phyloP scores from a whole-genome alignment of 2,113 vertebrate genomes.

The Solea senegalensis region DNA sequence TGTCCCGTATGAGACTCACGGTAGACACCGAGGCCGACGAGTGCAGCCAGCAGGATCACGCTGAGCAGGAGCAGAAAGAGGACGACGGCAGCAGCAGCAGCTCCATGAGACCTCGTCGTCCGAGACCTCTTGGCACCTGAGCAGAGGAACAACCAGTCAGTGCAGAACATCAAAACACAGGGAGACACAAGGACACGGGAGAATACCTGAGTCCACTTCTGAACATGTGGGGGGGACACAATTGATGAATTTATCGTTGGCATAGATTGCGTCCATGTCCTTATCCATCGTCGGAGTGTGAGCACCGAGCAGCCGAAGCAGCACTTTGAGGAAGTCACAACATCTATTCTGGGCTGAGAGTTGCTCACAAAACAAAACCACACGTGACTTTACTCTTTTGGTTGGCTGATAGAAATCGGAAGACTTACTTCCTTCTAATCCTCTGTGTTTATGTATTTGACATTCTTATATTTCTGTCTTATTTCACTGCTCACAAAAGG shows the following conservation, averaged over 20 bases:
- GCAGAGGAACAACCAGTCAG: neutral
- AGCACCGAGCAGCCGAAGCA: no score
- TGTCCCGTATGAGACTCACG: slow-evolving; percentile 10
- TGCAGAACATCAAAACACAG: neutral
- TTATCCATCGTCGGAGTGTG: no score
- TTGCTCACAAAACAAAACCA: no score
- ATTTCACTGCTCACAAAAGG: no score
- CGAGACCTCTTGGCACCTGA: neutral
- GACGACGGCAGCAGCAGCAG: neutral
- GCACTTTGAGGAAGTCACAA: neutral
- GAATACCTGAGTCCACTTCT: neutral
- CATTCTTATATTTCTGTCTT: no score
- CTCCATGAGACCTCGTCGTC: neutral
- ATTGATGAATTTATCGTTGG: neutral
- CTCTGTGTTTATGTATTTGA: no score
- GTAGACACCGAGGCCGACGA: slow-evolving; percentile 15
- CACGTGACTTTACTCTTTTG: no score
- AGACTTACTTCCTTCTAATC: no score
- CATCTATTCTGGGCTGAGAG: no score
- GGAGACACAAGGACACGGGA: no score
- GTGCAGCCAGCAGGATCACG: slow-evolving; percentile 19
- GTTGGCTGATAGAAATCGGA: no score
- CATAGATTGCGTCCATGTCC: slow-evolving; percentile 31
- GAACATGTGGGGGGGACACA: neutral
- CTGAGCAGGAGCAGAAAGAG: slow-evolving; percentile 27